Evolutionary conservation across 2,113 vertebrate genomes (phyloP).

Genomic region (Donacobius atricapilla): DNA sequence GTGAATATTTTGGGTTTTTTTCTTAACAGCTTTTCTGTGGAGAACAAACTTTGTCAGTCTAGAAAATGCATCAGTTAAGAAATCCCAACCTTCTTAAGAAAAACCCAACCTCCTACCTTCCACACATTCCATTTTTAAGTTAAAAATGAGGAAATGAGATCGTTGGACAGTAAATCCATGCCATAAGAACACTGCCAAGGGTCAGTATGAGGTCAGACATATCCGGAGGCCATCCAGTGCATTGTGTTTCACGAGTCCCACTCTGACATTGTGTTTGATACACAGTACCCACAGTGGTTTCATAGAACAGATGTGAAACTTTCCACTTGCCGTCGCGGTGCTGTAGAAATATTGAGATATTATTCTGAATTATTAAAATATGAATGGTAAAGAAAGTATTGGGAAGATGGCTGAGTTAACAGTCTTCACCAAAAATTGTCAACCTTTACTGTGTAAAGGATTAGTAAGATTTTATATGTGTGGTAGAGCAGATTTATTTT

Average conservation of each 20-base stretch:
- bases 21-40: background rate
- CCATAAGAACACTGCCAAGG: background rate
- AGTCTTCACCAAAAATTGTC: background rate
- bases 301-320: background rate
- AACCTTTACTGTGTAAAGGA: background rate
- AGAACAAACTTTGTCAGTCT: background rate
- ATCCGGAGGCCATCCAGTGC: background rate
- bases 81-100: too few species aligned
- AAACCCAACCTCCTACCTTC: background rate
- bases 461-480: background rate
- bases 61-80: background rate
- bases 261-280: background rate
- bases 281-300: background rate
- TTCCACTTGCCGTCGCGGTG: background rate
- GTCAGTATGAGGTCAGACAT: constrained; percentile 13
- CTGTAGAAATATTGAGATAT: background rate
- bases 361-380: background rate
- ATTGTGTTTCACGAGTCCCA: background rate
- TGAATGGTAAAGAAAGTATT: background rate
- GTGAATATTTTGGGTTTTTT: rapidly evolving
- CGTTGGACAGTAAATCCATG: background rate
- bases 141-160: background rate
- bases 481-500: background rate
- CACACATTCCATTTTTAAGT: background rate
- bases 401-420: background rate